These are phyloP conservation scores for Solenodon paradoxus DNA, from an alignment of 2,113 vertebrate genomes.

Conservation along the genomic window DNA sequence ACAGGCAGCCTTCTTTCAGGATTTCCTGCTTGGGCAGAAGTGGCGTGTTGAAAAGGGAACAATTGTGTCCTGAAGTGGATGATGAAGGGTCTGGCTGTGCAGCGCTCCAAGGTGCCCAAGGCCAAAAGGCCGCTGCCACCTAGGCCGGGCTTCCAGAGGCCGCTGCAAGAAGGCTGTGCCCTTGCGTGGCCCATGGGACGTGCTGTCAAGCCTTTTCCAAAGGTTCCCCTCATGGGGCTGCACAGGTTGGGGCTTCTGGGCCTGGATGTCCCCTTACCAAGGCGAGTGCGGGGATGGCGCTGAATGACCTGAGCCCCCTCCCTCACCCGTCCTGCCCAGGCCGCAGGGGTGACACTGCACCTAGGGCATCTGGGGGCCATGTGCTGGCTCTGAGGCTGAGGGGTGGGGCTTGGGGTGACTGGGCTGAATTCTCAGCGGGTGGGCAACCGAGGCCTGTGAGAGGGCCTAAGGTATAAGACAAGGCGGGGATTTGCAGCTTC, in stretches of 20 bases:
- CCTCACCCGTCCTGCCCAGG: too few relatives aligned
- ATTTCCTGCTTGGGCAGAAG: conserved; percentile 74
- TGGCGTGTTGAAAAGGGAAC: conserved; percentile 62
- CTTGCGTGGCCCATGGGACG: rapidly evolving
- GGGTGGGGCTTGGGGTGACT: too few relatives aligned
- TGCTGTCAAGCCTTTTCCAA: neutral
- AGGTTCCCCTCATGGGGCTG: rapidly evolving
- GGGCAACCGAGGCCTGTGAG: too few relatives aligned
- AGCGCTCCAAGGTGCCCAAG: neutral
- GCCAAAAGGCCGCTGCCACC: neutral
- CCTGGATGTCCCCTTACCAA: too few relatives aligned
- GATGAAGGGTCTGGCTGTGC: neutral
- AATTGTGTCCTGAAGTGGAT: conserved; percentile 62
- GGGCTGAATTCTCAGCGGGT: too few relatives aligned
- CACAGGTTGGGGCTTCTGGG: neutral
- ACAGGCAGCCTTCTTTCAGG: conserved; percentile 51
- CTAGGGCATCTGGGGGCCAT: too few relatives aligned
- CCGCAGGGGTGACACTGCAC: too few relatives aligned
- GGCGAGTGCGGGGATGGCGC: too few relatives aligned
- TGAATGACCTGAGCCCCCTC: neutral
- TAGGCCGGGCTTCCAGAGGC: neutral
- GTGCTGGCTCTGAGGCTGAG: too few relatives aligned
- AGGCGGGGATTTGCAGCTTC: conserved; percentile 1
- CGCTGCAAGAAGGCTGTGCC: neutral
- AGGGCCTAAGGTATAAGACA: neutral